Conservation (phyloP, 2,113 vertebrate genomes). For the Aspidoscelis tigris region DNA sequence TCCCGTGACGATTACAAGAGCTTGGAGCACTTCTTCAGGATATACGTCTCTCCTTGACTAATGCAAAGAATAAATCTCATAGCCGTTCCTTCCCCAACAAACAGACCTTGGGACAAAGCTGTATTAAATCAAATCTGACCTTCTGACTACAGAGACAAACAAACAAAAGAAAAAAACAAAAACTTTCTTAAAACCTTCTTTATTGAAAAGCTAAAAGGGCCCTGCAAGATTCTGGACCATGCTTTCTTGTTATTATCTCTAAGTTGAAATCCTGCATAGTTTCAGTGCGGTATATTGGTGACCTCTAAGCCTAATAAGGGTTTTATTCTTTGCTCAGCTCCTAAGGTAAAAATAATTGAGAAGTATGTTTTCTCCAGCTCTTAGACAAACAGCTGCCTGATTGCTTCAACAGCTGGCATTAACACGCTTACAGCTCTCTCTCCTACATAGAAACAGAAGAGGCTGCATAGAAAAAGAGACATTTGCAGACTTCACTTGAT, state of each 20-base stretch:
- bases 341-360: neutral
- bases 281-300: conserved; percentile 4
- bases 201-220: conserved; percentile 13
- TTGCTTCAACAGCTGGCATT: neutral
- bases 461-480: neutral
- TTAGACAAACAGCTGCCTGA: neutral
- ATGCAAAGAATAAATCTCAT: neutral
- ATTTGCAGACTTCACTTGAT: neutral
- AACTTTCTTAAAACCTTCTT: neutral
- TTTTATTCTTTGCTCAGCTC: neutral
- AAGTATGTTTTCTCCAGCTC: neutral
- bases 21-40: neutral
- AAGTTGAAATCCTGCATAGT: conserved; percentile 9
- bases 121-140: conserved; percentile 3
- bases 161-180: neutral
- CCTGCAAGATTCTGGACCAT: neutral
- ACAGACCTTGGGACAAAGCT: neutral
- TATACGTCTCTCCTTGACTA: neutral
- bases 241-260: neutral
- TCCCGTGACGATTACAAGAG: neutral
- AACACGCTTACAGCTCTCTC: neutral
- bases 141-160: neutral
- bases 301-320: neutral
- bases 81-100: neutral
- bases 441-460: neutral